phyloP scores from a whole-genome alignment of 2,113 vertebrate genomes.

The Muscicapa adusta region DNA sequence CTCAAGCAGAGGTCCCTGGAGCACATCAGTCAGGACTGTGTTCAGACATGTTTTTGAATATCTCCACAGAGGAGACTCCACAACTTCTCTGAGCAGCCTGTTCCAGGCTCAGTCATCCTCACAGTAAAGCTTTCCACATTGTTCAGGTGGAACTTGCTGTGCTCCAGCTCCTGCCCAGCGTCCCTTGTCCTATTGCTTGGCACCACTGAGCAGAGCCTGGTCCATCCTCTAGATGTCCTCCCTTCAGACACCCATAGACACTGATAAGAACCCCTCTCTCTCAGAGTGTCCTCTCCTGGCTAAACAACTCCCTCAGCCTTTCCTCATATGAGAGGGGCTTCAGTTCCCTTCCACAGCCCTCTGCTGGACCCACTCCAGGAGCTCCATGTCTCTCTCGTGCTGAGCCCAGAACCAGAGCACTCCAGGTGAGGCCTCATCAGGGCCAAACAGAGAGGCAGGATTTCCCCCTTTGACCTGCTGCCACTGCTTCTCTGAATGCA shows the following conservation, averaged over 20 bases:
- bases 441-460: neutral
- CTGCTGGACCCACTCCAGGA: neutral
- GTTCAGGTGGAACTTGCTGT: neutral
- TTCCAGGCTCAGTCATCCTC: neutral
- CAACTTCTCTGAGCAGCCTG: neutral
- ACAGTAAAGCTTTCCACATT: neutral
- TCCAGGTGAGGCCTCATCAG: neutral
- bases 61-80: neutral
- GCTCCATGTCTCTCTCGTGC: neutral
- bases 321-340: neutral
- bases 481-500: rapidly evolving
- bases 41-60: neutral
- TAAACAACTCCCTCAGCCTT: neutral
- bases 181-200: neutral
- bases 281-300: neutral
- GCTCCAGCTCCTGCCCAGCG: neutral
- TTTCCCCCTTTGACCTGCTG: neutral
- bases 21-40: neutral
- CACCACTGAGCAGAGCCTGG: neutral
- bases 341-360: rapidly evolving
- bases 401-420: neutral
- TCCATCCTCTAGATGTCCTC: neutral
- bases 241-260: neutral
- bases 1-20: neutral
- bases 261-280: neutral